Conservation (phyloP, 1,140 invertebrate species). For the Drosophila nigrodunni region DNA sequence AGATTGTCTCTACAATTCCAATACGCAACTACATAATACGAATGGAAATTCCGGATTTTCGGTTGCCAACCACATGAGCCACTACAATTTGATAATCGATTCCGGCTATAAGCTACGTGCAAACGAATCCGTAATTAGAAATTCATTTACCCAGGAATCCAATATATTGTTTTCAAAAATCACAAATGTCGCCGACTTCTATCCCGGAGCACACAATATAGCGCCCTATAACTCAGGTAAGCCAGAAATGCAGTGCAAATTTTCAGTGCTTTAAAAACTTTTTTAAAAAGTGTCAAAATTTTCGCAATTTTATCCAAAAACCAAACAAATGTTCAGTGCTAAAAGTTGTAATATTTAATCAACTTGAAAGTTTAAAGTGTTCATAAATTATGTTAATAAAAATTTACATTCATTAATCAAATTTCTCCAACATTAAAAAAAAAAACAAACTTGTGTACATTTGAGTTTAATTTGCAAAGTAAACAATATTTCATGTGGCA, state of each 20-base stretch:
- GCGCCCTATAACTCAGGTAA: conserved; percentile 64
- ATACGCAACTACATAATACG: conserved; percentile 55
- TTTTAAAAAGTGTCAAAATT: not conserved
- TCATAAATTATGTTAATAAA: too few relatives aligned
- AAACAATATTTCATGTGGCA: too few relatives aligned
- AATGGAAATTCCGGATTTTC: conserved; percentile 53
- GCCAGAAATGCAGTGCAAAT: not conserved
- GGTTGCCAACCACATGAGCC: conserved; percentile 68
- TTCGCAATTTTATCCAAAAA: not conserved
- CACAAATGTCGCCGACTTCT: conserved; percentile 70
- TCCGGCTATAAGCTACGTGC: conserved; percentile 67
- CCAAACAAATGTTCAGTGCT: not conserved
- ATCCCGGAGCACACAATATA: conserved; percentile 64
- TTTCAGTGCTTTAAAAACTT: not conserved
- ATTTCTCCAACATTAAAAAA: too few relatives aligned
- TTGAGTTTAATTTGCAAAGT: too few relatives aligned
- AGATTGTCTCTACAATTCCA: conserved; percentile 68
- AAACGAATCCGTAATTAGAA: conserved; percentile 66
- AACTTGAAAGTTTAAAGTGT: too few relatives aligned
- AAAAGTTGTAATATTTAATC: too few relatives aligned
- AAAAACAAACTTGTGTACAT: too few relatives aligned
- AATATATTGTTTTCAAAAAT: conserved; percentile 74
- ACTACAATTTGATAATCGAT: conserved; percentile 71
- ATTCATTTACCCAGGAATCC: conserved; percentile 66
- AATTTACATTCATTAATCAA: too few relatives aligned